A percentile compares a stretch with the other conserved stretches of the same genome.
These are phyloP conservation scores for Doryteuthis pealeii DNA, from an alignment of 1,140 invertebrate species.

Conservation along the genomic window DNA sequence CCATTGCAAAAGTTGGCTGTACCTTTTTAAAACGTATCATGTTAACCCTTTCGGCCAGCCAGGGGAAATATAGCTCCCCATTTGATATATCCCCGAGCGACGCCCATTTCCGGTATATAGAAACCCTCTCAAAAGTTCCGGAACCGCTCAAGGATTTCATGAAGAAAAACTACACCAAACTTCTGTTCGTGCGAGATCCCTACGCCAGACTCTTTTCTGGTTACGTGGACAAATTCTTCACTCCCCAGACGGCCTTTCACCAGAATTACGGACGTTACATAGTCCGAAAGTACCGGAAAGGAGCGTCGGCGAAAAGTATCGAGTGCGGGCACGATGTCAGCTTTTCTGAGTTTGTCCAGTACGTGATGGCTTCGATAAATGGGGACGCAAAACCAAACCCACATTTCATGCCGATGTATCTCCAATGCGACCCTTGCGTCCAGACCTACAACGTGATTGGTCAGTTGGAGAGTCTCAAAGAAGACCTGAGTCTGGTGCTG, in stretches of 20 bases:
- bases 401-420: slow-evolving; percentile 30
- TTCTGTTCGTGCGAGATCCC: slow-evolving; percentile 34
- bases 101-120: neutral
- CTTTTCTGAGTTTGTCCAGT: slow-evolving; percentile 32
- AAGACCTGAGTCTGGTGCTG: slow-evolving; percentile 17
- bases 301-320: slow-evolving; percentile 7
- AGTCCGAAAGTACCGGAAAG: neutral
- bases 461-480: slow-evolving; percentile 19
- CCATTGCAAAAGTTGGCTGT: slow-evolving; percentile 23
- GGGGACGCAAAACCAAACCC: neutral
- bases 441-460: slow-evolving; percentile 21
- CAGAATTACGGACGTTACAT: slow-evolving; percentile 17
- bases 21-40: slow-evolving; percentile 25
- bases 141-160: neutral
- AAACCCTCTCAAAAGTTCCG: neutral
- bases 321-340: slow-evolving; percentile 33
- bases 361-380: neutral
- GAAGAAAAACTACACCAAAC: slow-evolving; percentile 8
- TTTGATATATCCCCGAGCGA: slow-evolving; percentile 9
- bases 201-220: slow-evolving; percentile 33
- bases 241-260: slow-evolving; percentile 25
- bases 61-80: slow-evolving; percentile 1
- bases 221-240: slow-evolving; percentile 35
- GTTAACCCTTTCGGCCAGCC: neutral
- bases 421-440: slow-evolving; percentile 27